Evolutionary conservation across 1,140 invertebrate genomes (phyloP), one percentile per base, ranked within the genome.

Genomic region (Drosophila baimaii): DNA sequence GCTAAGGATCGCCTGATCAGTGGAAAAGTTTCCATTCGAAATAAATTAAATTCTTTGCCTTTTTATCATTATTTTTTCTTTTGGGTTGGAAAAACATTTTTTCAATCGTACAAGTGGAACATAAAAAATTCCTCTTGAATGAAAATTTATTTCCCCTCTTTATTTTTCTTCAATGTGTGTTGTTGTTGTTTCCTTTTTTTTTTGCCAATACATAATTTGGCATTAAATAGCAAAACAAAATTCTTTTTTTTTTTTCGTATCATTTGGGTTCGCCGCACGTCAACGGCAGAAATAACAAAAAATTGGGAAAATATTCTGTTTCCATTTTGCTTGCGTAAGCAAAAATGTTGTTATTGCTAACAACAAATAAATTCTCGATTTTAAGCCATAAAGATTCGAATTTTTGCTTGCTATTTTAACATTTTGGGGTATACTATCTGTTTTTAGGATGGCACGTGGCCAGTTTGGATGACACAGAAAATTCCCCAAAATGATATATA

Each of bases 291-390:
- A 35, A 54, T 15, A 52, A 33, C 5, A 43, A 21, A 19, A 69
- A 73, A 49, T 33, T 46, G 52, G n/a, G 51, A 74, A 64, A 75
- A 75, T 76, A 76, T 77, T 76, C 54, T 27, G 72, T 71, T 82
- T 58, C 79, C 58, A 47, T 82, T 82, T 63, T 68, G 82, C 64
- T 88, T 85, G 63, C 82, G 82, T 82, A 86, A 85, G 82, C 82
- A 85, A 72, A 78, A 72, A 61, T 76, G 52, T 56, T 57, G 55
- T 57, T 54, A 59, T 66, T 61, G 75, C 77, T 82, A 66, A 65
- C 69, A 85, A 79, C 83, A 85, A 88, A 82, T 85, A 88, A 85
- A 88, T 85, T 82, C 69, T 58, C 62, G 75, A 85, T 79, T 72
- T 82, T 82, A 85, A 88, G 66, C 83, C 63, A 81, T 82, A 64